These are phyloP conservation scores for Halcyon leucocephala DNA, from an alignment of 2,797 vertebrate genomes.

Conservation along the genomic window DNA sequence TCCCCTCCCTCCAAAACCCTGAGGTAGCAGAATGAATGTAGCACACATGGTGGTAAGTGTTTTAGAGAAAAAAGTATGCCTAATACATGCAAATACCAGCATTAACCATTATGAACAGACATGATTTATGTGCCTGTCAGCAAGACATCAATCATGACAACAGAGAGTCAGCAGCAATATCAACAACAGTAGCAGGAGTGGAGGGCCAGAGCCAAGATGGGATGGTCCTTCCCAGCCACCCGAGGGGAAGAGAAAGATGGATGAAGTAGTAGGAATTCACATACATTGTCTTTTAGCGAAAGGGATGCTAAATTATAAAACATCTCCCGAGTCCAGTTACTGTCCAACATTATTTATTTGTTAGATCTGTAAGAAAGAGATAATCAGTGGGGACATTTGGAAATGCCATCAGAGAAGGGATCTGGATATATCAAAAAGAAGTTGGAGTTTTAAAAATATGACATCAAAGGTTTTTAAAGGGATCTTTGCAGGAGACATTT, in stretches of 20 bases:
- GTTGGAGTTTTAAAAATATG: not conserved
- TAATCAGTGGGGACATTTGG: constrained; percentile 17
- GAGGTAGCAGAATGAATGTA: constrained; percentile 32
- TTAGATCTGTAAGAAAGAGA: not conserved
- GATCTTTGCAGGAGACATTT: constrained; percentile 24
- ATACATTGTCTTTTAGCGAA: not conserved
- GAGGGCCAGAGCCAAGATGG: constrained; percentile 75
- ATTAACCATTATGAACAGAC: constrained; percentile 62
- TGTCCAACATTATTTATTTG: constrained; percentile 11
- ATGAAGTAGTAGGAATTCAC: constrained; percentile 54
- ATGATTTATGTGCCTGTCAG: constrained; percentile 74
- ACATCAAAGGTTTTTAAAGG: not conserved
- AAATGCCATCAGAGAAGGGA: constrained; percentile 30
- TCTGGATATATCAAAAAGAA: not conserved
- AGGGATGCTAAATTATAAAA: constrained; percentile 22
- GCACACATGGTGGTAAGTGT: constrained; percentile 57
- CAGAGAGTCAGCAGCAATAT: constrained; percentile 69
- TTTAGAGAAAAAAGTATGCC: constrained; percentile 57
- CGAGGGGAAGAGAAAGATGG: constrained; percentile 62
- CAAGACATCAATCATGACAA: constrained; percentile 74
- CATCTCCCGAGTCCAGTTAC: not conserved
- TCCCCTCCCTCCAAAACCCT: constrained; percentile 20
- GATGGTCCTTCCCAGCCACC: constrained; percentile 69
- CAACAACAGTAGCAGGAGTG: constrained; percentile 74
- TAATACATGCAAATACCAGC: constrained; percentile 65